phyloP scores from a whole-genome alignment of 2,888 invertebrate genomes.

The Himalopsyche tibetana region DNA sequence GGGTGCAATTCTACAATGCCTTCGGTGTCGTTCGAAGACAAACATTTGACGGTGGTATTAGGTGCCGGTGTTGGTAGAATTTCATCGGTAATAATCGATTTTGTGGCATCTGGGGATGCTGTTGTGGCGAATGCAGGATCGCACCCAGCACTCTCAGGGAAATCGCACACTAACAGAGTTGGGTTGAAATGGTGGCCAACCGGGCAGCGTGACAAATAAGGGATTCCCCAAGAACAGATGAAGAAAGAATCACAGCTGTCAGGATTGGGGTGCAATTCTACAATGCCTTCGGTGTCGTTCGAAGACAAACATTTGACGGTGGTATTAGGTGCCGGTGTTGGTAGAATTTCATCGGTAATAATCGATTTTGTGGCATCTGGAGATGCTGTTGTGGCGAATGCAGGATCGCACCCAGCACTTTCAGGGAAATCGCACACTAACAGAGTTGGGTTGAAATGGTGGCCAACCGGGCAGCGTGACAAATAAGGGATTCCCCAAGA shows the following conservation, averaged over 20 bases:
- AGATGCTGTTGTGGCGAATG: too few relatives aligned
- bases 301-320: too few relatives aligned
- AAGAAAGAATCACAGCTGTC: slow-evolving; percentile 57
- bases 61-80: too few relatives aligned
- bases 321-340: too few relatives aligned
- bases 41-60: not conserved
- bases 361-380: too few relatives aligned
- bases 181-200: slow-evolving; percentile 54
- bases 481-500: too few relatives aligned
- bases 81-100: slow-evolving; percentile 64
- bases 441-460: too few relatives aligned
- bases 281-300: slow-evolving; percentile 38
- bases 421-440: too few relatives aligned
- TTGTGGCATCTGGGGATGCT: slow-evolving; percentile 68
- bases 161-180: slow-evolving; percentile 52
- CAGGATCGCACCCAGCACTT: too few relatives aligned
- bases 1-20: slow-evolving; percentile 55
- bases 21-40: not conserved
- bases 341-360: too few relatives aligned
- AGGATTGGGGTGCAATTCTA: slow-evolving; percentile 57
- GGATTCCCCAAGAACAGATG: slow-evolving; percentile 57
- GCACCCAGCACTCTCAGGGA: slow-evolving; percentile 55
- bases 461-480: too few relatives aligned
- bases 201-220: slow-evolving; percentile 57
- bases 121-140: too few relatives aligned